Evolutionary conservation across 2,888 invertebrate genomes (phyloP), one percentile per base, ranked within the genome.

Genomic region (Andrena praecox): DNA sequence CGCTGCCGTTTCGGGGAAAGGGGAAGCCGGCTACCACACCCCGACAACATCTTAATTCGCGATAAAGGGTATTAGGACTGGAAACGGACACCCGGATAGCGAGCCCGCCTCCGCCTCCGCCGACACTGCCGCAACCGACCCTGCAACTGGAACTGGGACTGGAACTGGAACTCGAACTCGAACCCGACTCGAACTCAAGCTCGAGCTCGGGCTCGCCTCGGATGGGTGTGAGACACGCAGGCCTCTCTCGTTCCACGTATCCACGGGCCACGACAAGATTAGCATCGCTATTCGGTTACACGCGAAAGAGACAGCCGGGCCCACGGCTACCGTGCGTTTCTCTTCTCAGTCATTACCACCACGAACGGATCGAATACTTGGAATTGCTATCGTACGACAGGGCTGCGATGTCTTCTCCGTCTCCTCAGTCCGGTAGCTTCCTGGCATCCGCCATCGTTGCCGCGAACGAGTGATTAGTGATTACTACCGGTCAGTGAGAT

Each of bases 231-330:
- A 63, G 89, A 89, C 89, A 87, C 88, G 88, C 89, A 87, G 85
- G 62, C 64, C 87, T 73, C 77, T 81, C 77, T 60, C 80, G 72
- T 78, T 84, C 83, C 91, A 86, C 90, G 91, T 91, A 91, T 91
- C 90, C 92, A 87, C 87, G 89, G 89, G 86, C 90, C 88, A 88
- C 91, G 89, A 86, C 90, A 89, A 93, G 93, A 93, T 93, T 92
- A 93, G 90, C 92, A 93, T 93, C 93, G 91, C 90, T 89, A 90
- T 90, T 91, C 85, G 89, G 91, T 92, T 90, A 91, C 93, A 92
- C 91, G 92, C 78, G 82, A 91, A 89, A 91, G 88, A 88, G 89
- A 89, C 90, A 91, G 90, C 88, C 90, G 83, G 86, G 80, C 85
- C 82, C 84, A 85, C 33, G 67, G 89, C 88, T 88, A 86, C 86